A percentile compares a stretch with the other conserved stretches of the same genome.
Evolutionary conservation across 2,113 vertebrate genomes (phyloP).

Genomic region (Boulengeromyrus knoepffleri): DNA sequence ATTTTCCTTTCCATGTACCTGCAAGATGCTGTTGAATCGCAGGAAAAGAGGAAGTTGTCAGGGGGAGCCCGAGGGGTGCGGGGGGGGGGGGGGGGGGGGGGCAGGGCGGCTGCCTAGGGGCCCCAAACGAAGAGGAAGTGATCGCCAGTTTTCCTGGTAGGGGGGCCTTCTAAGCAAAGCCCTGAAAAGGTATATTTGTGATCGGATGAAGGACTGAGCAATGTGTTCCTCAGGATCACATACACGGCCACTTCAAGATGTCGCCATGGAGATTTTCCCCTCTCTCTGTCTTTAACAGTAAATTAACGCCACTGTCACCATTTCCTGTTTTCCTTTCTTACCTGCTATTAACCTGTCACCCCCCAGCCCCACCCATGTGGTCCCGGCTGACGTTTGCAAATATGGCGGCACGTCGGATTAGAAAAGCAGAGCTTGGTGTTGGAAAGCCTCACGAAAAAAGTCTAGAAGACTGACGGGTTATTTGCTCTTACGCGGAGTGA

Average conservation of each 20-base stretch:
- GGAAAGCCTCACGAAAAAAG: neutral
- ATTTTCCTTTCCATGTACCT: too few species aligned
- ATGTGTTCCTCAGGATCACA: neutral
- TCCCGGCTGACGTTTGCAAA: neutral
- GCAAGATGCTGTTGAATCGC: too few species aligned
- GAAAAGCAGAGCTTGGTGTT: neutral
- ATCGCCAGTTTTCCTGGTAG: too few species aligned
- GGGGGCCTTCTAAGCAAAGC: neutral
- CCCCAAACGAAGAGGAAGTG: too few species aligned
- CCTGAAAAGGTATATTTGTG: neutral
- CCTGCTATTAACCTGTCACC: neutral
- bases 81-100: too few species aligned
- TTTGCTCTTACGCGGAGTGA: neutral
- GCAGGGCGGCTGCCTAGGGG: too few species aligned
- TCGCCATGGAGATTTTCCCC: neutral
- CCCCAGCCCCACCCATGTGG: neutral
- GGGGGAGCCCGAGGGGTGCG: too few species aligned
- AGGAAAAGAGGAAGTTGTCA: too few species aligned
- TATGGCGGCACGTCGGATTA: neutral
- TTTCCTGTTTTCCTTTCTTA: neutral
- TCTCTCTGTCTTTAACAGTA: neutral
- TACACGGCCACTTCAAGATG: neutral
- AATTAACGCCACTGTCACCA: neutral
- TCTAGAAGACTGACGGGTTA: neutral
- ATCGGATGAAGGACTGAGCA: neutral